A percentile compares a stretch with the other conserved stretches of the same genome.
Conservation (phyloP, 2,113 vertebrate species). For the Xenopus borealis region DNA sequence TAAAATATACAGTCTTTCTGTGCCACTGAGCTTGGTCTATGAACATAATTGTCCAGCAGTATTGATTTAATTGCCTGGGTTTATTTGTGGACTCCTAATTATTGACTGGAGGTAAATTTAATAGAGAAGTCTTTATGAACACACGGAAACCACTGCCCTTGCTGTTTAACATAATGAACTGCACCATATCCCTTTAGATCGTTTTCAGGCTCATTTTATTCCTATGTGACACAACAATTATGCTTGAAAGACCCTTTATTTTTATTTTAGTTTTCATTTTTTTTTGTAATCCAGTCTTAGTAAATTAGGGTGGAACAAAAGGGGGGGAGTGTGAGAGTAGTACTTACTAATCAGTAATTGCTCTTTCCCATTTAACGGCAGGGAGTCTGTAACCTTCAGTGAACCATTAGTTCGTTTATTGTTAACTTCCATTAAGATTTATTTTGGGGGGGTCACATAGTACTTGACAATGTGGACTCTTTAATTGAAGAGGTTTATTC, state of each 20-base stretch:
- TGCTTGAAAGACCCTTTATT: conserved; percentile 74
- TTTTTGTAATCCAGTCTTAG: conserved; percentile 65
- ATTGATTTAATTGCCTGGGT: conserved; percentile 98
- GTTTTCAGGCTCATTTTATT: conserved; percentile 93
- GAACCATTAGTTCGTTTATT: conserved; percentile 44
- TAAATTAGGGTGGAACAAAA: conserved; percentile 53
- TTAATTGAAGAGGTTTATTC: conserved; percentile 40
- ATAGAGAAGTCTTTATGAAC: conserved; percentile 94
- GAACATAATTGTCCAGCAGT: conserved; percentile 79
- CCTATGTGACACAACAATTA: conserved; percentile 76
- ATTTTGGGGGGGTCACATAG: conserved; percentile 27
- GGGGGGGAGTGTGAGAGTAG: conserved; percentile 32
- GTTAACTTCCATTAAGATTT: conserved; percentile 41
- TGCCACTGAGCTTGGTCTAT: conserved; percentile 80
- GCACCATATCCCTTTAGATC: conserved; percentile 78
- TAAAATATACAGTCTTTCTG: conserved; percentile 87
- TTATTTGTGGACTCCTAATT: conserved; percentile 99
- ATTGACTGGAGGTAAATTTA: conserved; percentile 99
- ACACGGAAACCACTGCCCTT: conserved; percentile 84
- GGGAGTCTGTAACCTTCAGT: conserved; percentile 43
- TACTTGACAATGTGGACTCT: conserved; percentile 33
- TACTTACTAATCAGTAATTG: conserved; percentile 58
- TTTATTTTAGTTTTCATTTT: conserved; percentile 63
- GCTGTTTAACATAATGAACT: conserved; percentile 88
- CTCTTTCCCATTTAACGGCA: conserved; percentile 59